Evolutionary conservation across 2,888 invertebrate species (phyloP), one percentile per base, ranked within the genome.

Genomic region (Diploptera punctata): DNA sequence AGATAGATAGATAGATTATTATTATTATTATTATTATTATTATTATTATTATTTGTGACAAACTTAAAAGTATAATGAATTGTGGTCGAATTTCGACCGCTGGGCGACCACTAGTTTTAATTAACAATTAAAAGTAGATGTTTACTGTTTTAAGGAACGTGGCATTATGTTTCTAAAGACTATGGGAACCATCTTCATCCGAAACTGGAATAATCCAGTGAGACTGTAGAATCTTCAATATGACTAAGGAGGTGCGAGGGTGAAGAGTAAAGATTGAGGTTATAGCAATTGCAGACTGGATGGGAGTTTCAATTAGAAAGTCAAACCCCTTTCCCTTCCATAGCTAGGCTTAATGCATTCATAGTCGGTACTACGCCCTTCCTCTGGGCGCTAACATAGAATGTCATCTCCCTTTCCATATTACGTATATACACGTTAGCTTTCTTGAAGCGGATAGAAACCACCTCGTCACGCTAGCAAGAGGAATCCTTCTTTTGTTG

Each of bases 231-330:
- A 7, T 19, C 47, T 18, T 47, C 47, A 18, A n/a, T 18, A 47
- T 47, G 47, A 18, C n/a, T 47, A 47, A 2, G 47, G 18, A 44
- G 44, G n/a, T n/a, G n/a, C n/a, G n/a, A n/a, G n/a, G n/a, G n/a
- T n/a, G n/a, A n/a, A n/a, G n/a, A n/a, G n/a, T n/a, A n/a, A n/a
- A 29, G 60, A 60, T 29, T 60, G 29, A 60, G 60, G 60, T 60
- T 60, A 18, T 60, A 60, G 61, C 33, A n/a, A 19, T 33, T 33
- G 61, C 21, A 18, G 61, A n/a, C 33, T 18, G 61, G 33, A 29
- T 33, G 61, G 61, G 61, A 61, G 18, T 31, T 61, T 61, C 61
- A 61, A 61, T 61, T 61, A 61, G 61, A 61, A 61, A 18, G 18
- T 29, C 61, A n/a, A n/a, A n/a, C n/a, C n/a, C n/a, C n/a, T n/a